A percentile compares a stretch with the other conserved stretches of the same genome.
phyloP scores from a whole-genome alignment of 2,888 invertebrate genomes.

The Desoria tigrina region DNA sequence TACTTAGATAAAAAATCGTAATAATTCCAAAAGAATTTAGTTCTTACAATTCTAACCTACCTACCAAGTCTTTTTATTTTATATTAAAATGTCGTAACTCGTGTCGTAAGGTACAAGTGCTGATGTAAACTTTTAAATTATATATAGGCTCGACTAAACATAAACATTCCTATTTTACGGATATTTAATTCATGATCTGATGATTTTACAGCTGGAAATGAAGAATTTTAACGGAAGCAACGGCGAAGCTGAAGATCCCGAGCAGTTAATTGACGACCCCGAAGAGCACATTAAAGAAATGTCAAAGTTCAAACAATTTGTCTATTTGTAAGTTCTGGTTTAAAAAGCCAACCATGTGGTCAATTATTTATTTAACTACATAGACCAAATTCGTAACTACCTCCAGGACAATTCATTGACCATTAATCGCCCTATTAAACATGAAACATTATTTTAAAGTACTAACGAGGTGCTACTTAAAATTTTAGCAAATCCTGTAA shows the following conservation, averaged over 20 bases:
- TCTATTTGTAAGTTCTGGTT: constrained; percentile 24
- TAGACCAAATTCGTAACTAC: not conserved
- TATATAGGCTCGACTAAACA: no score
- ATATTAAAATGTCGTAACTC: no score
- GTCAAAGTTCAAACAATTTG: constrained; percentile 20
- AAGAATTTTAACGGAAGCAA: constrained; percentile 1
- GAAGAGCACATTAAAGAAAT: constrained; percentile 13
- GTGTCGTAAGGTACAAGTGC: no score
- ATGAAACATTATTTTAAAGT: not conserved
- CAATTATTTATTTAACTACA: not conserved
- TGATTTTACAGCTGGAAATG: constrained; percentile 7
- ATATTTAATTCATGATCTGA: no score
- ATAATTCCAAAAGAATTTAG: no score
- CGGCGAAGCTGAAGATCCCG: not conserved
- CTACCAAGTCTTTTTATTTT: no score
- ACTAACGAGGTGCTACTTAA: not conserved
- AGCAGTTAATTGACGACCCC: not conserved
- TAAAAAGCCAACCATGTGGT: no score
- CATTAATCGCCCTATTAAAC: not conserved
- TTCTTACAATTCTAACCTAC: no score
- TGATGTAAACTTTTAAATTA: no score
- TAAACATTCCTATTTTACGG: not conserved
- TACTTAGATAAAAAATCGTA: no score
- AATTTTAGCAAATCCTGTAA: constrained; percentile 18
- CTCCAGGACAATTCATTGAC: no score